Evolutionary conservation across 2,113 vertebrate species (phyloP), one percentile per base, ranked within the genome.

Genomic region (Blennius ocellaris): DNA sequence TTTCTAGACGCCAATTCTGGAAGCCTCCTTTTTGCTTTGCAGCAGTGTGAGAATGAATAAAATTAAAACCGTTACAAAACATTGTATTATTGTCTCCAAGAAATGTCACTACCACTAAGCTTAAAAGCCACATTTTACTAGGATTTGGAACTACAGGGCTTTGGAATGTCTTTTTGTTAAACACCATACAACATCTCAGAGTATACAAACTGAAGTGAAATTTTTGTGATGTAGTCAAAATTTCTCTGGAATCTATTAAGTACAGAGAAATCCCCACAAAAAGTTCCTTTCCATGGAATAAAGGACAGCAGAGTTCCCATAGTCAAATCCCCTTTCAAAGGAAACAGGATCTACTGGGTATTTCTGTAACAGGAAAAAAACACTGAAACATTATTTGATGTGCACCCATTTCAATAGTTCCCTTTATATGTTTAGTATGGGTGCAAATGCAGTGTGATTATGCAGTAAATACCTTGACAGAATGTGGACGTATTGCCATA

Each of bases 361-460:
- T 36, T 56, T 15, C 7, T 65, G 12, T 70, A 80, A 41, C 57
- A 60, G 41, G 51, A 78, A 54, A 21, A 43, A 81, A 39, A 73
- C 45, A 47, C 37, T 58, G 12, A 44, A 30, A 54, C 54, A 43
- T 74, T 58, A 81, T 83, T 81, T 51, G 65, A 9, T 53, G 8
- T 78, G 50, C 77, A 80, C 55, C 11, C 9, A 51, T 63, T 80
- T 61, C 78, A 70, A 86, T 38, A 72, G 69, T 84, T 87, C 77
- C 75, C 75, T 79, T 83, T 62, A 83, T 73, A 53, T 30, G 21
- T 30, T 30, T 53, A 57, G 8, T 21, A 66, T 61, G 41, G 39
- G 12, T 57, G 14, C n/a, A 56, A 41, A 38, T 49, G 6, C 45
- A 49, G 6, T 8, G 11, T 56, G 53, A 66, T 40, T 47, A 15